Evolutionary conservation across 1,140 invertebrate genomes (phyloP), one percentile per base, ranked within the genome.

Genomic region (Gerris buenoi): DNA sequence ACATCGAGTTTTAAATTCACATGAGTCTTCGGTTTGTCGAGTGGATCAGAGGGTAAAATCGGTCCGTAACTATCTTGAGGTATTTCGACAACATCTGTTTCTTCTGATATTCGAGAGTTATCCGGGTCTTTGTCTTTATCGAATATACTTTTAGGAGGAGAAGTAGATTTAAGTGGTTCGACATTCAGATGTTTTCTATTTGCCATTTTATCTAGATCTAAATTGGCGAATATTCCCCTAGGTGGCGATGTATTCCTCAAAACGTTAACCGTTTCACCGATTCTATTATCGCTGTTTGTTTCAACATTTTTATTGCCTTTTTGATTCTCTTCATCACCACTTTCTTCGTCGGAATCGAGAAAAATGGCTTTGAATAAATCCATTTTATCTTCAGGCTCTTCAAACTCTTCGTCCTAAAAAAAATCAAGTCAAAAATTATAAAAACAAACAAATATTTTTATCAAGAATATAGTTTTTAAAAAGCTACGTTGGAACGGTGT

Each of bases 151-250:
- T 15, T 3, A 60, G 15, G 22, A 60, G 58, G 23, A 13, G 10
- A 5, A 60, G 23, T 60, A 13, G 23, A 25, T 22, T 60, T 15
- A 60, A 25, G 58, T 15, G 22, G 22, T 13, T 60, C 22, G 3
- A 25, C 23, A 22, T 60, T 15, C 23, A 14, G 3, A 15, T 27
- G 10, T 23, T 13, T 66, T 23, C 63, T 63, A 26, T 26, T 68
- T 56, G 68, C 65, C 69, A 70, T 10, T 72, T 63, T 63, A 68
- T 86, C 84, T 15, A 88, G 80, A 77, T 88, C 85, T 25, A 90
- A 76, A 68, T 87, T 85, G 0, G 86, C 86, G 72, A 90, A 90
- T 65, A 89, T 87, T 1, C 87, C 87, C 68, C 84, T 79, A 0
- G 86, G 83, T 1, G 86, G 86, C 2, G 85, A 87, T 13, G 76